Percentiles rank a stretch among this genome's conserved stretches.
Conservation (phyloP, 2,888 invertebrate genomes). For the Leptinotarsa peninsularis region DNA sequence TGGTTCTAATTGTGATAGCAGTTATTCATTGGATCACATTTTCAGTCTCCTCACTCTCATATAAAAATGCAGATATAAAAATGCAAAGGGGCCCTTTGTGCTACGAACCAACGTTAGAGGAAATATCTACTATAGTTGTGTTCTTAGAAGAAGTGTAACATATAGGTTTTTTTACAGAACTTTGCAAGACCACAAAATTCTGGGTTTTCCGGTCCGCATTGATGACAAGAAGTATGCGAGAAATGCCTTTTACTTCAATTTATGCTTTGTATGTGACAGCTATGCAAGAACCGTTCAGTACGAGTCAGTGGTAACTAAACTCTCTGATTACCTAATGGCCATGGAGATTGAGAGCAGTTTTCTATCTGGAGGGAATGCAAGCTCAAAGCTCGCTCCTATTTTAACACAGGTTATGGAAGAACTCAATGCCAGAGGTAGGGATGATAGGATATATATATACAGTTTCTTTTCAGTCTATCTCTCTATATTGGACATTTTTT, state of each 20-base stretch:
- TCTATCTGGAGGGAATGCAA: slow-evolving; percentile 78
- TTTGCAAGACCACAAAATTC: slow-evolving; percentile 83
- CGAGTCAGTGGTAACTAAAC: slow-evolving; percentile 93
- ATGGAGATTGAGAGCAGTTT: slow-evolving; percentile 90
- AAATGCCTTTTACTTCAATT: slow-evolving; percentile 95
- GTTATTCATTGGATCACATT: no score
- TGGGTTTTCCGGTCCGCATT: slow-evolving; percentile 93
- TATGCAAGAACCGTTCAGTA: slow-evolving; percentile 91
- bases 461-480: no score
- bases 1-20: no score
- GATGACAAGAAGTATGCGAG: slow-evolving; percentile 89
- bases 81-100: not conserved
- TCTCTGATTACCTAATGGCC: slow-evolving; percentile 90
- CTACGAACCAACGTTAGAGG: not conserved
- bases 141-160: not conserved
- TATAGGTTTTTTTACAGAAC: slow-evolving; percentile 68
- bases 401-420: slow-evolving; percentile 84
- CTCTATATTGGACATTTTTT: no score
- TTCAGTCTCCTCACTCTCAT: no score
- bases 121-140: not conserved
- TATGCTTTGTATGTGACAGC: slow-evolving; percentile 94
- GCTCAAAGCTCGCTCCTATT: slow-evolving; percentile 77
- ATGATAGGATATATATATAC: not conserved
- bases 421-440: slow-evolving; percentile 76
- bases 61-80: no score